Percentiles rank a stretch among this genome's conserved stretches.
Conservation (phyloP, 1,140 invertebrate genomes). For the Drosophila sulfurigaster region DNA sequence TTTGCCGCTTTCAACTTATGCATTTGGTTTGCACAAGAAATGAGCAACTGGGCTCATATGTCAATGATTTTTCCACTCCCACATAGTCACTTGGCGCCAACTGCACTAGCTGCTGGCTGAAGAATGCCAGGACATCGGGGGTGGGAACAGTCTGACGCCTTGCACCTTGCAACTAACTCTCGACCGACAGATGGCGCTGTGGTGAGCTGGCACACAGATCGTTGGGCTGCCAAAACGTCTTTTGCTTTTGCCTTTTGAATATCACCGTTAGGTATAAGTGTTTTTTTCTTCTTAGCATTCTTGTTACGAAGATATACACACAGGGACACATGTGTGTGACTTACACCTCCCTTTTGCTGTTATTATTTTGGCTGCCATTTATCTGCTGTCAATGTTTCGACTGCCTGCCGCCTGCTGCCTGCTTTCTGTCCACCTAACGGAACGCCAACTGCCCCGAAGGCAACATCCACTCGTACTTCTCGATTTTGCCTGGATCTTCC, state of each 20-base stretch:
- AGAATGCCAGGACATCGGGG: background rate
- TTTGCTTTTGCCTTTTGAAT: conserved; percentile 36
- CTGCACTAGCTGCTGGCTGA: conserved; percentile 6
- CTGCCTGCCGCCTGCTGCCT: conserved; percentile 45
- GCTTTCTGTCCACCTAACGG: conserved; percentile 24
- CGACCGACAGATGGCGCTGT: conserved; percentile 37
- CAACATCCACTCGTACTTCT: conserved; percentile 3
- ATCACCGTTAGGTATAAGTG: conserved; percentile 23
- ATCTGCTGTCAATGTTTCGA: conserved; percentile 83
- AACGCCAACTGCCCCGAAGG: conserved; percentile 42
- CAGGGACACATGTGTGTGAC: conserved; percentile 12
- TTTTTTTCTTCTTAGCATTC: conserved; percentile 17
- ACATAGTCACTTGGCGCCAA: conserved; percentile 56
- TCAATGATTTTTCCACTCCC: conserved; percentile 67
- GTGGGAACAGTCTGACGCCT: conserved; percentile 32
- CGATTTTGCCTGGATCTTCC: conserved; percentile 27
- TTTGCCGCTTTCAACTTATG: conserved; percentile 54
- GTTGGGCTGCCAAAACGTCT: conserved; percentile 51
- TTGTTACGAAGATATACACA: conserved; percentile 9
- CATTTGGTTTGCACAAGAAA: conserved; percentile 72
- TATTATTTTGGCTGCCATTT: conserved; percentile 83
- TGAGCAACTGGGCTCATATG: conserved; percentile 76
- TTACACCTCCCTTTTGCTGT: conserved; percentile 74
- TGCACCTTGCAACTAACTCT: conserved; percentile 23
- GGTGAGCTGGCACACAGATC: conserved; percentile 14